Evolutionary conservation across 2,797 vertebrate species (phyloP).

Genomic region (Adelosebastes latens): DNA sequence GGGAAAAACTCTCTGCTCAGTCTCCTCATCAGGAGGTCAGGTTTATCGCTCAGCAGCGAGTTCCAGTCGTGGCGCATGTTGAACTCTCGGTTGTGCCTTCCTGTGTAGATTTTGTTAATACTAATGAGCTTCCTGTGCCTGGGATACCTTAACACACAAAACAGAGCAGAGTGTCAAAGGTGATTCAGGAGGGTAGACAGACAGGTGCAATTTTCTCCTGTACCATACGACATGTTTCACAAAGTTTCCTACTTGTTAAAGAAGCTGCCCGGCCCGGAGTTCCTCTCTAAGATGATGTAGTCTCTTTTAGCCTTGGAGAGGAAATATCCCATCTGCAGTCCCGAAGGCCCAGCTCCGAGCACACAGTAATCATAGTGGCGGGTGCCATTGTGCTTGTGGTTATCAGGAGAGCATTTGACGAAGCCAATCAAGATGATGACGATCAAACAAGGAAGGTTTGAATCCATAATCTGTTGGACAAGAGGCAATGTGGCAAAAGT

Average conservation of each 20-base stretch:
- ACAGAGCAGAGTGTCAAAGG: not conserved
- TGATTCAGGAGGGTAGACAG: not conserved
- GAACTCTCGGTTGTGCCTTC: conserved; percentile 92
- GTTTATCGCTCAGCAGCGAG: conserved; percentile 90
- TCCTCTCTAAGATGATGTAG: conserved; percentile 91
- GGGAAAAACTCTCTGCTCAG: conserved; percentile 92
- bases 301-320: conserved; percentile 86
- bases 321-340: conserved; percentile 93
- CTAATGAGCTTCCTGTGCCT: conserved; percentile 97
- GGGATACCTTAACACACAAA: conserved; percentile 82
- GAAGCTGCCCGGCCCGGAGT: conserved; percentile 89
- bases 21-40: conserved; percentile 83
- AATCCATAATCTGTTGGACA: conserved; percentile 70
- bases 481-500: not conserved
- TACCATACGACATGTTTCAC: too few species aligned
- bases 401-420: conserved; percentile 40
- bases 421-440: conserved; percentile 59
- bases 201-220: not conserved
- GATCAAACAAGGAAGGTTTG: conserved; percentile 40
- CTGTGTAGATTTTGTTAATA: conserved; percentile 95
- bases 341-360: conserved; percentile 92
- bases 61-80: conserved; percentile 99
- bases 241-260: conserved; percentile 81
- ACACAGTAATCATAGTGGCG: conserved; percentile 90
- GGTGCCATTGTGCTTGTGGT: conserved; percentile 47